phyloP scores from a whole-genome alignment of 1,140 invertebrate genomes.

The Elysia chlorotica region DNA sequence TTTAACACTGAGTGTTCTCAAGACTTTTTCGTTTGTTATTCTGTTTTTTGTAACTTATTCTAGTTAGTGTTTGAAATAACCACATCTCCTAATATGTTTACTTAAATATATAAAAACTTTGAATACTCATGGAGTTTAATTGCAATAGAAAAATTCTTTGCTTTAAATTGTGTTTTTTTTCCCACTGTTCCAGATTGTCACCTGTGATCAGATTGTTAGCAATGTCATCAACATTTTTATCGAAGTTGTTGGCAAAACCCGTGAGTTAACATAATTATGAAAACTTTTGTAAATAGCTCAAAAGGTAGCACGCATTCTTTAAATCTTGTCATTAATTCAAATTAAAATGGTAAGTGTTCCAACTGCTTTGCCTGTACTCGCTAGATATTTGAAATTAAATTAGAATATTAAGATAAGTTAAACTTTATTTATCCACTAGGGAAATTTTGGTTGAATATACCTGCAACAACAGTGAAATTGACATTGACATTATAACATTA shows the following conservation, averaged over 20 bases:
- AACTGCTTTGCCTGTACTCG: background rate
- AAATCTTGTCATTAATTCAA: background rate
- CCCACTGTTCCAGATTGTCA: conserved; percentile 38
- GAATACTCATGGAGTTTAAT: background rate
- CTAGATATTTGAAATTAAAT: background rate
- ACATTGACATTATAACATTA: too few species aligned
- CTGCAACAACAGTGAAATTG: too few species aligned
- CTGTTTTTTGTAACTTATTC: background rate
- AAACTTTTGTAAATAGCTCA: too few species aligned
- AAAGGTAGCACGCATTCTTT: too few species aligned
- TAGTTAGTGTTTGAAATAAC: background rate
- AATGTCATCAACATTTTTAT: conserved; percentile 47
- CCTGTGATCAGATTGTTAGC: conserved; percentile 40
- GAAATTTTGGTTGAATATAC: background rate
- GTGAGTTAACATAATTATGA: conserved; percentile 37
- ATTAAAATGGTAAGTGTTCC: background rate
- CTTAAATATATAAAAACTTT: background rate
- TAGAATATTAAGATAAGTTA: background rate
- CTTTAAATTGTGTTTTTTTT: background rate
- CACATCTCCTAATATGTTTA: background rate
- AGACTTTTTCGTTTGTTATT: background rate
- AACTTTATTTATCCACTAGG: background rate
- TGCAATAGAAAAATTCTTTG: background rate
- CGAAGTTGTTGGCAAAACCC: conserved; percentile 54
- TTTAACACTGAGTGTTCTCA: background rate